Evolutionary conservation across 2,797 vertebrate genomes (phyloP), one percentile per base, ranked within the genome.

Genomic region (Hippocampus kuda): DNA sequence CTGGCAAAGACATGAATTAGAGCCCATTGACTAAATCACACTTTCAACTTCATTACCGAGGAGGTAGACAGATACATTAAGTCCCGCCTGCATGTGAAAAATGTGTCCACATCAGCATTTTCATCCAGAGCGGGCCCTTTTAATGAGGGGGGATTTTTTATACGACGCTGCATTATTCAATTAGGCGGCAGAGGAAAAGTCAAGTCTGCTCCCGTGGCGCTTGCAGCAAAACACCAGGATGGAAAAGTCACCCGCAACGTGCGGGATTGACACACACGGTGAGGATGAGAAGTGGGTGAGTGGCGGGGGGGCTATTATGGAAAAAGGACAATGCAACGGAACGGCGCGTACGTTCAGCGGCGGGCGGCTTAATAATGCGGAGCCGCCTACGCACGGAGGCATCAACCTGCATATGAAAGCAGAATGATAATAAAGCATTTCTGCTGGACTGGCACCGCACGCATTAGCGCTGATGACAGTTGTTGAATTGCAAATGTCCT

Each of bases 101-200:
- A 88, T 76, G 75, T 87, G 82, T 77, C 69, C 38, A 70, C 72
- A 75, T 89, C 85, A 89, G 87, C 86, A 68, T 78, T 85, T 83
- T 77, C 81, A 84, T 82, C 80, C 75, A 75, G 66, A 69, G 74
- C 77, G 79, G 77, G 68, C 59, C 68, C 27, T 53, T 87, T 83
- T 86, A 89, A 90, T 89, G 84, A 79, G 88, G 82, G 61, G 64
- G 64, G 64, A 53, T 63, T 78, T 80, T 80, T 85, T 81, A 85
- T 85, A 83, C 71, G 64, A 77, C 72, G 74, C 75, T 81, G 78
- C 82, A 78, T 87, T 89, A 88, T 88, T 85, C 86, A 88, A 86
- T 91, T 87, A 89, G 73, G 70, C 26, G 64, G 74, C 72, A 67
- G 78, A 70, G 75, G 68, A 54, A 80, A 82, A 70, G 77, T 72